Conservation (phyloP, 2,797 vertebrate species). For the Anguilla pacifica region DNA sequence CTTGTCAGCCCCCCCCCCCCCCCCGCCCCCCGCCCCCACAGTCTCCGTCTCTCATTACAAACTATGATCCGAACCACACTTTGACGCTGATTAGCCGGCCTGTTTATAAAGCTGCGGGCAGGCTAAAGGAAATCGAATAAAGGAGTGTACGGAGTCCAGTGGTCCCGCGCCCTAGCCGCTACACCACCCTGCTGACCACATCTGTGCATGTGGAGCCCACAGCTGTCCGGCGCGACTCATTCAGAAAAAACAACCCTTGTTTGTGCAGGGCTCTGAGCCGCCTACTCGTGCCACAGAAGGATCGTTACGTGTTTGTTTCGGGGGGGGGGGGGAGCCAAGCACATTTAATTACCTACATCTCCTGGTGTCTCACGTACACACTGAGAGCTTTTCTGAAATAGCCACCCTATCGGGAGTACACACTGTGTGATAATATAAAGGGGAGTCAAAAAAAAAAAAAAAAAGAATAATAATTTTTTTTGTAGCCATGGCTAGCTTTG, state of each 20-base stretch:
- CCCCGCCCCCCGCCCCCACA: neutral
- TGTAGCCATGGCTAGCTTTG: slow-evolving; percentile 19
- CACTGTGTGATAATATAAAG: neutral
- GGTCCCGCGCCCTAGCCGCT: neutral
- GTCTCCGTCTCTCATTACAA: neutral
- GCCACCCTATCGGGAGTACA: neutral
- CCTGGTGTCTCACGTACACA: neutral
- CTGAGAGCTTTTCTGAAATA: neutral
- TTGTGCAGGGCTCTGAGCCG: neutral
- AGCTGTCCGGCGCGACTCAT: neutral
- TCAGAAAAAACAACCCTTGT: neutral
- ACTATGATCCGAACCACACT: neutral
- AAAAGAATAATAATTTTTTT: too few species aligned
- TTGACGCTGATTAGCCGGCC: neutral
- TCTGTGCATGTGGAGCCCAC: neutral
- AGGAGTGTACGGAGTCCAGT: neutral
- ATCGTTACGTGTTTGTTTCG: neutral
- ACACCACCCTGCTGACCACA: neutral
- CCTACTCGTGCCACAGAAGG: neutral
- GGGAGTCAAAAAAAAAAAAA: neutral
- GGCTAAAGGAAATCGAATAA: neutral
- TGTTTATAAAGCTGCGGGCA: neutral
- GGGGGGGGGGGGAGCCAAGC: too few species aligned
- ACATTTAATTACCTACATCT: neutral
- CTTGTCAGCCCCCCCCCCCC: too few species aligned